A percentile compares a stretch with the other conserved stretches of the same genome.
Evolutionary conservation across 2,113 vertebrate species (phyloP).

Genomic region (Dasyprocta punctata): DNA sequence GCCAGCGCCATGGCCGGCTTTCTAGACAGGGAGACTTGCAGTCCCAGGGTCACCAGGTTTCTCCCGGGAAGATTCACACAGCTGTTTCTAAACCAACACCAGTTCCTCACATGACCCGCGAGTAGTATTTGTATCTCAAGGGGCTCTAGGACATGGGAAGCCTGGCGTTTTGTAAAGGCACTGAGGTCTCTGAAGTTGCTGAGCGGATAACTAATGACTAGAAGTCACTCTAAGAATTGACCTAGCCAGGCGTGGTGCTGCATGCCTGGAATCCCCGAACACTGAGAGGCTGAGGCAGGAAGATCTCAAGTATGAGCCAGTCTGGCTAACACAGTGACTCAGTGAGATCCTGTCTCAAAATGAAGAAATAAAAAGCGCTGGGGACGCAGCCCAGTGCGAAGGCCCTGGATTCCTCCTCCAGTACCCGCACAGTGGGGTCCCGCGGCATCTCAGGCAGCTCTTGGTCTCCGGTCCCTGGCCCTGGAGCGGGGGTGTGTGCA

Average conservation of each 20-base stretch:
- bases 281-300: neutral
- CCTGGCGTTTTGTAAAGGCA: neutral
- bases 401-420: neutral
- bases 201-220: neutral
- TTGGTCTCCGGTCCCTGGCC: accelerated
- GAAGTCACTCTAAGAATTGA: too few relatives aligned
- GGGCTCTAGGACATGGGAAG: too few relatives aligned
- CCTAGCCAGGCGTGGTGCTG: neutral
- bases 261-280: neutral
- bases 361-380: neutral
- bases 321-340: neutral
- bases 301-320: neutral
- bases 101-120: too few relatives aligned
- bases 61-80: neutral
- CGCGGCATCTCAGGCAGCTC: neutral
- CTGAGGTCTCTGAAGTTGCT: neutral
- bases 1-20: neutral
- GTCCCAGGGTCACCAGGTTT: neutral
- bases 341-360: neutral
- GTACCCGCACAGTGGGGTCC: too few relatives aligned
- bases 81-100: too few relatives aligned
- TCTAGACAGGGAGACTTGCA: neutral
- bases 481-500: accelerated
- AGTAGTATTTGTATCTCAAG: neutral
- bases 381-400: neutral